Evolutionary conservation across 2,797 vertebrate species (phyloP).

Genomic region (Sebastes ruberrimus): DNA sequence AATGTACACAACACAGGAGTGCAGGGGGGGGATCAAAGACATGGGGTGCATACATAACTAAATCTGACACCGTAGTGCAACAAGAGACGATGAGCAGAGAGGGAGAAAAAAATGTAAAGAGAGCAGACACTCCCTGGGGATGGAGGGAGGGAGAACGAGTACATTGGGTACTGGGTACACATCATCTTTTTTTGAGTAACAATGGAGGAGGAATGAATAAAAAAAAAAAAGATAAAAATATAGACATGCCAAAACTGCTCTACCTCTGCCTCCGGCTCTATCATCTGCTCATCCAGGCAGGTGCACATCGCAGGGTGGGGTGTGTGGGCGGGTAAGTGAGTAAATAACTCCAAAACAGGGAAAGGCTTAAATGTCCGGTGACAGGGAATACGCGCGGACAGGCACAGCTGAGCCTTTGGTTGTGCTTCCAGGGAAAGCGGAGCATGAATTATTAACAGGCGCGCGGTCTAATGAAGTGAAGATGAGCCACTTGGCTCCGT

Average conservation of each 20-base stretch:
- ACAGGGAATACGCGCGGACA: slow-evolving; percentile 57
- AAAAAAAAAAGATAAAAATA: slow-evolving; percentile 8
- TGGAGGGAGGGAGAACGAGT: slow-evolving; percentile 19
- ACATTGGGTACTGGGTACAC: slow-evolving; percentile 46
- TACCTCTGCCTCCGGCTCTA: slow-evolving; percentile 38
- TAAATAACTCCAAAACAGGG: slow-evolving; percentile 60
- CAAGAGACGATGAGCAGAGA: slow-evolving; percentile 38
- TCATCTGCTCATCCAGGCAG: slow-evolving; percentile 58
- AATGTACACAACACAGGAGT: slow-evolving; percentile 67
- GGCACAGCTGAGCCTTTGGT: slow-evolving; percentile 59
- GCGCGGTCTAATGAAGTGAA: slow-evolving; percentile 57
- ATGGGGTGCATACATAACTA: slow-evolving; percentile 62
- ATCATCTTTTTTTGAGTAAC: slow-evolving; percentile 33
- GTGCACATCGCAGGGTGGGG: slow-evolving; percentile 46
- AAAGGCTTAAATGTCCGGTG: slow-evolving; percentile 53
- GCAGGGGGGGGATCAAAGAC: slow-evolving; percentile 62
- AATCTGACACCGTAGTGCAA: slow-evolving; percentile 56
- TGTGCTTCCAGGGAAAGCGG: slow-evolving; percentile 55
- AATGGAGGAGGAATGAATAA: slow-evolving; percentile 17
- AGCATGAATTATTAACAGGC: slow-evolving; percentile 76
- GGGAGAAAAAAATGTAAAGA: slow-evolving; percentile 44
- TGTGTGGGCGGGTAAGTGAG: slow-evolving; percentile 30
- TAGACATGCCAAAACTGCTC: slow-evolving; percentile 11
- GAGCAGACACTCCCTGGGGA: slow-evolving; percentile 44
- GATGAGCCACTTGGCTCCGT: slow-evolving; percentile 45